These are phyloP conservation scores for Drosophila willistoni DNA, from an alignment of 1,140 invertebrate genomes.

Conservation along the genomic window DNA sequence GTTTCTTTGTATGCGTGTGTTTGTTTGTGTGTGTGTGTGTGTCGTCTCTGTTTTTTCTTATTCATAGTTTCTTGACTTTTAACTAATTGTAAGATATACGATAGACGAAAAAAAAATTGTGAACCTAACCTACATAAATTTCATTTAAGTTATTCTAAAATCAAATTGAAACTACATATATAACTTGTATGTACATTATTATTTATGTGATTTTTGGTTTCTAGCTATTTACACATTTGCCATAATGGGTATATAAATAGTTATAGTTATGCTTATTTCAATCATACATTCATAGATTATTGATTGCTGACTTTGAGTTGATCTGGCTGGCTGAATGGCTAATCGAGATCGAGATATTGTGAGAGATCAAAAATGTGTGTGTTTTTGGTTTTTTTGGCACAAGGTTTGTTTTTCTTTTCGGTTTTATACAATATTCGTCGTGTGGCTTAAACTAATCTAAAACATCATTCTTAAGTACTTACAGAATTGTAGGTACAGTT, in stretches of 20 bases:
- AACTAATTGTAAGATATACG: neutral
- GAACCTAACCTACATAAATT: slow-evolving; percentile 1
- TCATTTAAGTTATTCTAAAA: neutral
- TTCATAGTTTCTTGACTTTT: neutral
- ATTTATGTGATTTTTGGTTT: neutral
- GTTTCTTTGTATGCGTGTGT: neutral
- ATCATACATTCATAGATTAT: neutral
- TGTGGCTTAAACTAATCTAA: neutral
- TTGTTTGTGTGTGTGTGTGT: neutral
- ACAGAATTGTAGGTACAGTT: slow-evolving; percentile 8
- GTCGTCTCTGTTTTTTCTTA: neutral
- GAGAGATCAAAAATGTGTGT: neutral
- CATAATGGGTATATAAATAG: slow-evolving; percentile 4
- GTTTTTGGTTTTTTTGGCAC: slow-evolving; percentile 1
- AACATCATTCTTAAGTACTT: slow-evolving; percentile 6
- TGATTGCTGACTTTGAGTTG: neutral
- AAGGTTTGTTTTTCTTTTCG: neutral
- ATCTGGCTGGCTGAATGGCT: neutral
- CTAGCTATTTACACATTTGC: slow-evolving; percentile 3
- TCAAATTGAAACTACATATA: slow-evolving; percentile 10
- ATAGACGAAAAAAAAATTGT: neutral
- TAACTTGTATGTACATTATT: no score
- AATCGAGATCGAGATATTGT: neutral
- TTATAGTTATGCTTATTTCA: neutral
- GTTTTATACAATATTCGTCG: neutral